phyloP scores from a whole-genome alignment of 2,113 vertebrate species.

The Nymphicus hollandicus region DNA sequence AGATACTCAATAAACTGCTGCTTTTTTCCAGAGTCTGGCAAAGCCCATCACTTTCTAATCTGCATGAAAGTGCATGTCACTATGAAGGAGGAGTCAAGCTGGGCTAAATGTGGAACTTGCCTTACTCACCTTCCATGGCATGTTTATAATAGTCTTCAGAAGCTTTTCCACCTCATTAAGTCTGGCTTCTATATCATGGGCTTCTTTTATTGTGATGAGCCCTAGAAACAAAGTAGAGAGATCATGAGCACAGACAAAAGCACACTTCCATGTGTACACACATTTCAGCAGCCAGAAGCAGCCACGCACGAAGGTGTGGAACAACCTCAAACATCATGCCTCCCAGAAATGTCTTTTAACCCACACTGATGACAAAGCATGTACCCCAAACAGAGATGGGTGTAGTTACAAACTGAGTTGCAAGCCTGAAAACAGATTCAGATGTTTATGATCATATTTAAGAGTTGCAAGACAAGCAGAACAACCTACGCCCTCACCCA shows the following conservation, averaged over 20 bases:
- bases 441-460: not conserved
- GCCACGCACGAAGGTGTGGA: not conserved
- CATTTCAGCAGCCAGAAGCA: not conserved
- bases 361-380: rapidly evolving
- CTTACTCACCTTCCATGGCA: conserved; percentile 90
- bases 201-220: conserved; percentile 91
- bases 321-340: not conserved
- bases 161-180: conserved; percentile 94
- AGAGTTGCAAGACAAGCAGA: conserved; percentile 32
- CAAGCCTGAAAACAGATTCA: not conserved
- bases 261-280: not conserved
- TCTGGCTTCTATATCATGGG: conserved; percentile 90
- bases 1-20: not conserved
- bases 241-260: not conserved
- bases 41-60: not conserved
- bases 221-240: conserved; percentile 73
- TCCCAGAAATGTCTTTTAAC: not conserved
- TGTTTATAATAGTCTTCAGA: conserved; percentile 88
- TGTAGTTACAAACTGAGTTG: not conserved
- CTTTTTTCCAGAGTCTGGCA: not conserved
- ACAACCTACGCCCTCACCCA: conserved; percentile 6
- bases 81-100: not conserved
- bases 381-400: not conserved
- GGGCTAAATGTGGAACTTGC: not conserved
- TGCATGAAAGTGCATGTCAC: not conserved